Conservation (phyloP, 2,888 invertebrate species). For the Allygus modestus region DNA sequence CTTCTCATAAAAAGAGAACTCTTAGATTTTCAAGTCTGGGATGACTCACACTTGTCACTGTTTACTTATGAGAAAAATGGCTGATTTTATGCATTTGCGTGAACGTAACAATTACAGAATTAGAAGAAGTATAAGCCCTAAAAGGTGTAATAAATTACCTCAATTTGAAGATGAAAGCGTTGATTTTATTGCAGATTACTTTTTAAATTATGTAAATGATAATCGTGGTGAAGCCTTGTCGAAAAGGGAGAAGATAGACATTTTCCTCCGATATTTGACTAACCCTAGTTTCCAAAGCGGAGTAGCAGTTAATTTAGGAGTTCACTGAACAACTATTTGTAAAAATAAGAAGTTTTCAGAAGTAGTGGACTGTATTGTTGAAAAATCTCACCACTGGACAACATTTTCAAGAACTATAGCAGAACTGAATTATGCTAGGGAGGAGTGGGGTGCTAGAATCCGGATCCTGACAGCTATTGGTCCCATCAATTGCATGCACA, state of each 20-base stretch:
- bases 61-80: too few relatives aligned
- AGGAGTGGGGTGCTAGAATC: slow-evolving; percentile 32
- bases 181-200: slow-evolving; percentile 39
- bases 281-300: slow-evolving; percentile 47
- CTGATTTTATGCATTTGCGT: too few relatives aligned
- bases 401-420: slow-evolving; percentile 46
- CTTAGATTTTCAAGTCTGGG: too few relatives aligned
- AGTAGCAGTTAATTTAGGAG: slow-evolving; percentile 43
- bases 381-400: slow-evolving; percentile 50
- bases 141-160: slow-evolving; percentile 38
- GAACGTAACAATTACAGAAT: slow-evolving; percentile 24
- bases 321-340: slow-evolving; percentile 32
- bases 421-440: slow-evolving; percentile 45
- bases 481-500: slow-evolving; percentile 33
- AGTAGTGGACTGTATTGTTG: slow-evolving; percentile 35
- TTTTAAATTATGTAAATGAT: slow-evolving; percentile 42
- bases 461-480: slow-evolving; percentile 29
- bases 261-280: slow-evolving; percentile 43
- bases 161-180: slow-evolving; percentile 30
- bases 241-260: slow-evolving; percentile 38
- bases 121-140: slow-evolving; percentile 48
- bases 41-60: too few relatives aligned
- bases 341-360: slow-evolving; percentile 50
- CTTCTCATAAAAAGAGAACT: too few relatives aligned
- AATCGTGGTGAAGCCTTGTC: slow-evolving; percentile 32